Evolutionary conservation across 1,140 invertebrate species (phyloP), one percentile per base, ranked within the genome.

Genomic region (Cotesia glomerata): DNA sequence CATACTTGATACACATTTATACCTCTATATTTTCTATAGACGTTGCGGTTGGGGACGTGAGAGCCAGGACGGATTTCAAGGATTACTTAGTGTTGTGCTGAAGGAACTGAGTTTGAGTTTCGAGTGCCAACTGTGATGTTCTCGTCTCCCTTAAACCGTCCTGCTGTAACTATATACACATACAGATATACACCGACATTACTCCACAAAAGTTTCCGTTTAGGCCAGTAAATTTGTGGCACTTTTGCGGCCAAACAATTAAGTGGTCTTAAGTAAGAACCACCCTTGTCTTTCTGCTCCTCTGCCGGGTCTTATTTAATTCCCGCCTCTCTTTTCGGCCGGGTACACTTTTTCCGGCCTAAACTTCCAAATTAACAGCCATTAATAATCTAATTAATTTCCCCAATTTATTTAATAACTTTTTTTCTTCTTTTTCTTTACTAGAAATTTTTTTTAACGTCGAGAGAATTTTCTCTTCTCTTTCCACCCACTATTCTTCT

Each of bases 71-170:
- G 65, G 65, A 67, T 67, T 67, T 54, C 65, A 54, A 49, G 65
- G 65, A 67, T 67, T 67, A 67, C 49, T 26, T 52, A 39, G n/a
- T 26, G 39, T 13, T 16, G 39, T 45, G 5, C 39, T n/a, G 26
- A 62, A 35, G 59, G 3, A 18, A 18, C 16, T n/a, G 26, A n/a
- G 35, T 7, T 67, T 11, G 39, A 45, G 65, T 32, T 67, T 67
- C 65, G 65, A 49, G 65, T 67, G 65, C 65, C 65, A 67, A 67
- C 65, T 67, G 65, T 67, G 65, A 67, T 67, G 65, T 54, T 54
- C 51, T 45, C 39, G 62, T 49, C 62, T 35, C 13, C 26, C 59
- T 35, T 34, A 56, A 18, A 26, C 14, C 39, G 51, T 26, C 14
- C 39, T 45, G 34, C 35, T n/a, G 35, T 32, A 35, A 54, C 39